Conservation (phyloP, 2,888 invertebrate species). For the Chrysolina haemoptera region DNA sequence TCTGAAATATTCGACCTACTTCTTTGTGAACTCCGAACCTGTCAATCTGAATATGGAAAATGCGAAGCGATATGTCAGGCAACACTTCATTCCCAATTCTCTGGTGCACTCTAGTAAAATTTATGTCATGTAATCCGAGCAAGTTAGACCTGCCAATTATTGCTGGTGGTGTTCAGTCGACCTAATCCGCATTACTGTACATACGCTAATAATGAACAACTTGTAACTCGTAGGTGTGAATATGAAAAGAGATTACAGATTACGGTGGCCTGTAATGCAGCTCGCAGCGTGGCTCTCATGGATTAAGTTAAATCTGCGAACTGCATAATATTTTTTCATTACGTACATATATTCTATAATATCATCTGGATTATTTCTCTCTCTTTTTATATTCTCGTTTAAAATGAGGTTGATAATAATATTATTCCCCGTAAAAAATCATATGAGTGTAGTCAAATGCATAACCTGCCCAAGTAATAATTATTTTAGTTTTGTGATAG, state of each 20-base stretch:
- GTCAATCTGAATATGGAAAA: no score
- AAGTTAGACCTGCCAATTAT: constrained; percentile 1
- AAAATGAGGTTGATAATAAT: no score
- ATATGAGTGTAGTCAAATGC: no score
- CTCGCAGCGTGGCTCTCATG: background rate
- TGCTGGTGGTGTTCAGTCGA: background rate
- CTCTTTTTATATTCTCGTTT: no score
- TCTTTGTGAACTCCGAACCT: no score
- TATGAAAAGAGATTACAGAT: constrained; percentile 16
- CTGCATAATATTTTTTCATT: background rate
- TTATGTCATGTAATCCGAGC: background rate
- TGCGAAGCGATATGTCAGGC: background rate
- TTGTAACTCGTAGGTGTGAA: constrained; percentile 7
- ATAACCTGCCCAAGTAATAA: no score
- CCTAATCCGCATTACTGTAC: constrained; percentile 9
- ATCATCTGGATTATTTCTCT: no score
- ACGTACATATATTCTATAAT: no score
- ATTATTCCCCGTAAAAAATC: no score
- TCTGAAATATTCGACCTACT: no score
- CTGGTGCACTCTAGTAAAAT: background rate
- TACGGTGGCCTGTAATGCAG: background rate
- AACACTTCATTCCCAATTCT: background rate
- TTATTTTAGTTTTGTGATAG: no score
- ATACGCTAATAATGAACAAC: background rate
- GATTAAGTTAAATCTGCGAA: background rate